Percentiles rank a stretch among this genome's conserved stretches.
Evolutionary conservation across 2,888 invertebrate species (phyloP).

Genomic region (Caenorhabditis panamensis): DNA sequence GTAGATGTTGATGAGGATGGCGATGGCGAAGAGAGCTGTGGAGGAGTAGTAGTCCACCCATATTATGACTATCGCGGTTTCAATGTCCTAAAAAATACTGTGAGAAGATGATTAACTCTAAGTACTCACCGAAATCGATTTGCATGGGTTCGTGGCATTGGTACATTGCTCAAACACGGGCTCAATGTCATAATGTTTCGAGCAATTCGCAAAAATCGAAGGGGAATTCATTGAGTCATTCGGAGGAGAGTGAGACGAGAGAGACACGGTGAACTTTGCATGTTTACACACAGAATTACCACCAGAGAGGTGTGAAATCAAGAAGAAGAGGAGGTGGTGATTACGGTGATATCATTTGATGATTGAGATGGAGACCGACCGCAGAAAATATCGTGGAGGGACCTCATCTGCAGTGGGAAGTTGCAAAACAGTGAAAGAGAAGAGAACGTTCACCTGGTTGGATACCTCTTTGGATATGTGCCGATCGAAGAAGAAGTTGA

Average conservation of each 20-base stretch:
- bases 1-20: slow-evolving; percentile 27
- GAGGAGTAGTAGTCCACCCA: slow-evolving; percentile 29
- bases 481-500: slow-evolving; percentile 35
- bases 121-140: neutral
- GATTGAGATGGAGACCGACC: neutral
- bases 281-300: slow-evolving; percentile 3
- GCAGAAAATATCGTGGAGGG: neutral
- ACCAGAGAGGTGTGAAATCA: slow-evolving; percentile 3
- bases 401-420: neutral
- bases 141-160: slow-evolving; percentile 34
- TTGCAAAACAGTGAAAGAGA: neutral
- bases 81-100: slow-evolving; percentile 5
- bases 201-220: slow-evolving; percentile 39
- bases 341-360: slow-evolving; percentile 1
- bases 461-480: slow-evolving; percentile 32
- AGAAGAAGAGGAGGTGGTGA: slow-evolving; percentile 1
- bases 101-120: neutral
- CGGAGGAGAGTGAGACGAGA: neutral
- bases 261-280: slow-evolving; percentile 1
- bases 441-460: slow-evolving; percentile 18
- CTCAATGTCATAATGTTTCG: slow-evolving; percentile 29
- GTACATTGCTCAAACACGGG: slow-evolving; percentile 6
- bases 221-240: slow-evolving; percentile 29
- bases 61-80: slow-evolving; percentile 12
- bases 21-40: slow-evolving; percentile 1